Evolutionary conservation across 1,140 invertebrate genomes (phyloP).

Genomic region (Geopemphigus sp.): DNA sequence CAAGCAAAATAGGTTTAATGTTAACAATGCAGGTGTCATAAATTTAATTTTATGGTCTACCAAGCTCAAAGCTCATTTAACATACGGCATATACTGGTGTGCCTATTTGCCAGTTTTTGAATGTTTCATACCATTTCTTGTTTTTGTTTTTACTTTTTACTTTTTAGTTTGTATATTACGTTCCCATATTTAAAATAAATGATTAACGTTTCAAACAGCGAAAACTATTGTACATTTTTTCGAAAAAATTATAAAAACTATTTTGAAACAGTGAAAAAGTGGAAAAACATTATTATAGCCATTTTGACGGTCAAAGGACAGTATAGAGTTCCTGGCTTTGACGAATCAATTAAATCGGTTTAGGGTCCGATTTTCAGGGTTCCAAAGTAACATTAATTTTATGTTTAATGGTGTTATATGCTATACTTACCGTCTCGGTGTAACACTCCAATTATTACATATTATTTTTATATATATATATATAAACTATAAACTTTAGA

Average conservation of each 20-base stretch:
- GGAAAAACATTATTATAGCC: background rate
- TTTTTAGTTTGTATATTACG: background rate
- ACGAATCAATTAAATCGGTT: conserved; percentile 39
- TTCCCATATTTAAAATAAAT: too few species aligned
- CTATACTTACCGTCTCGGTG: background rate
- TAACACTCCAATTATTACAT: background rate
- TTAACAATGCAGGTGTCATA: conserved; percentile 45
- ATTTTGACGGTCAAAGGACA: background rate
- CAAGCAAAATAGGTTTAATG: conserved; percentile 13
- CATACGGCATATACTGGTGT: background rate
- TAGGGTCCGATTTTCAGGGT: conserved; percentile 6
- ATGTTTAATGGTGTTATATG: background rate
- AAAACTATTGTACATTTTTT: background rate
- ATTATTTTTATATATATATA: background rate
- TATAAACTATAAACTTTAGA: too few species aligned
- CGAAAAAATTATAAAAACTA: background rate
- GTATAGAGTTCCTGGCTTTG: background rate
- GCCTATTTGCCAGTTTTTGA: background rate
- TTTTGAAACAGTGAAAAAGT: background rate
- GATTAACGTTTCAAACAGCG: background rate
- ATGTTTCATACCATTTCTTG: background rate
- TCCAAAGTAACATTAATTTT: conserved; percentile 17
- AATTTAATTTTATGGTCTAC: conserved; percentile 45
- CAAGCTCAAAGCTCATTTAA: conserved; percentile 26
- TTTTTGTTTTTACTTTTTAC: background rate